Conservation (phyloP, 1,140 invertebrate species). For the Papilio dardanus region DNA sequence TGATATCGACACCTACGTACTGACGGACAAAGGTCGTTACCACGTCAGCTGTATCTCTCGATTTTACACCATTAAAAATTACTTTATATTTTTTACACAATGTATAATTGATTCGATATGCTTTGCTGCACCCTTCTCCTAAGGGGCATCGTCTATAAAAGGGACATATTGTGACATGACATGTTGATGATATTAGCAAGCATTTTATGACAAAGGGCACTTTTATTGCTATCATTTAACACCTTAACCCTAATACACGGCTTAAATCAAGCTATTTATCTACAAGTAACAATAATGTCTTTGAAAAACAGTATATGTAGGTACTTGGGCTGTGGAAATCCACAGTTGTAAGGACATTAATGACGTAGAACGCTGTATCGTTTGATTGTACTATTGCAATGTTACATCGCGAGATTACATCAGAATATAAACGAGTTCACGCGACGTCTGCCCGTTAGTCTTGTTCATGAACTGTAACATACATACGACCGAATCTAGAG, state of each 20-base stretch:
- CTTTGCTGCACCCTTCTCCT: no score
- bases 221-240: not conserved
- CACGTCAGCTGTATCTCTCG: slow-evolving; percentile 1
- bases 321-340: not conserved
- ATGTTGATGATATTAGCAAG: not conserved
- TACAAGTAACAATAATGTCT: not conserved
- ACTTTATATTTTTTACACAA: no score
- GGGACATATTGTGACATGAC: not conserved
- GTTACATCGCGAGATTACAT: slow-evolving; percentile 15
- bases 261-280: not conserved
- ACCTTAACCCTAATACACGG: not conserved
- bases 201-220: not conserved
- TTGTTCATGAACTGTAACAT: not conserved
- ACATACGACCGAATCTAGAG: not conserved
- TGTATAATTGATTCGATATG: not conserved
- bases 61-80: no score
- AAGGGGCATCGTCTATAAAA: not conserved
- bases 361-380: not conserved
- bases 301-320: not conserved
- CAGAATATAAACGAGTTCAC: not conserved
- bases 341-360: not conserved
- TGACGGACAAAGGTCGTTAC: slow-evolving; percentile 9
- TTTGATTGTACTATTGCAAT: not conserved
- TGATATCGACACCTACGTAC: not conserved
- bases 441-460: not conserved